Base-by-base conservation (phyloP, 2,888 invertebrate species). In the Thelaira solivaga region DNA sequence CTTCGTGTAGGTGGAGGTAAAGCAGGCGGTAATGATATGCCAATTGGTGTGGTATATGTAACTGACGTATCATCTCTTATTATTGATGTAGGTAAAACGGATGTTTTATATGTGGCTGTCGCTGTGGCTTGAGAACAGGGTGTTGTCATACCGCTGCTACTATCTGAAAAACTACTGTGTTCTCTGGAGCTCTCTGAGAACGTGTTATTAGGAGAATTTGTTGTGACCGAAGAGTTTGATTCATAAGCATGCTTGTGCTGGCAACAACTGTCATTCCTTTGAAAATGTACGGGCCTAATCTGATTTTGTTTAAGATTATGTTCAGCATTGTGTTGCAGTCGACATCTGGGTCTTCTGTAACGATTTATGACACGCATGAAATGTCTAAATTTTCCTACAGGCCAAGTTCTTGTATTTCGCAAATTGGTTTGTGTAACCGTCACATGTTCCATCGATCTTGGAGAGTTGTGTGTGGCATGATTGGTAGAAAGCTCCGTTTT, bases 1-100 rank as follows among this genome's bases (percentile, higher is more conserved):
- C 90, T 88, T 10, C 90, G 86, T 18, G 89, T 87, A 22, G 90
- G 90, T 13, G 90, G 90, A 34, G 91, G 90, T 72, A 90, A 80
- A 2, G 90, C 89, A 1, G 90, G 90, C 6, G 88, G 88, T 82
- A 88, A 65, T 13, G 83, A 87, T 11, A 83, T 79, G 13, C 83
- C 82, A 16, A 82, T 81, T 6, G 82, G 81, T 51, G 84, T 78
- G 8, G 84, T 84, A 29, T 87, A 87, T 55, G 85, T 84, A 26
- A 85, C 84, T 18, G 84, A 83, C 51, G 88, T 86, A 57, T 88
- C 88, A 22, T 76, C 76, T 31, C 89, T 83, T 69, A 89, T 89
- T 22, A 88, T 83, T 29, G 88, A 88, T 13, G 88, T 88, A 65
- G 88, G 88, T 80, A 88, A 81, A 81, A 87, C 86, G 13, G 78